phyloP scores from a whole-genome alignment of 2,113 vertebrate genomes.

The Pycnonotus jocosus region DNA sequence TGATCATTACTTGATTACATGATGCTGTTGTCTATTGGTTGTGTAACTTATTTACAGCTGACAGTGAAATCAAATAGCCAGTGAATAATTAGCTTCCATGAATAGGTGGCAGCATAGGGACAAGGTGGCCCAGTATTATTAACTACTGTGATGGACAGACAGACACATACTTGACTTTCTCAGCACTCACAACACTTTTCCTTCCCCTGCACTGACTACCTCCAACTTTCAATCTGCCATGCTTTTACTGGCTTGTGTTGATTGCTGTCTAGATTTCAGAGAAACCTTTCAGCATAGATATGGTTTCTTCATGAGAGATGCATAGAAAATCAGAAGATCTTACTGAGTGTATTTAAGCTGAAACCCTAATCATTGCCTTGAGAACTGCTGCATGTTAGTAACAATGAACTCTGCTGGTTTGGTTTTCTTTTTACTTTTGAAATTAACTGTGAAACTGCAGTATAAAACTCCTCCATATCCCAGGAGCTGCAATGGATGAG shows the following conservation, averaged over 20 bases:
- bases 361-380: neutral
- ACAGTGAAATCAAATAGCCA: constrained; percentile 1
- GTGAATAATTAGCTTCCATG: neutral
- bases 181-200: neutral
- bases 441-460: neutral
- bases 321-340: neutral
- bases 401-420: neutral
- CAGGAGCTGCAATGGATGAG: neutral
- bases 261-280: neutral
- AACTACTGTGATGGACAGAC: neutral
- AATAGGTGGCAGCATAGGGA: neutral
- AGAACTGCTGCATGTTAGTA: neutral
- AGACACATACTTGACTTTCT: neutral
- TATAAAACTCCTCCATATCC: neutral
- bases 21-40: neutral
- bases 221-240: neutral
- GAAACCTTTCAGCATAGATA: neutral
- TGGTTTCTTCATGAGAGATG: neutral
- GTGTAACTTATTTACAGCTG: neutral
- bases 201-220: neutral
- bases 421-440: neutral
- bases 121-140: neutral
- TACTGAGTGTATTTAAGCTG: neutral
- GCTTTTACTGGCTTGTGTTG: neutral
- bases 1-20: neutral